Evolutionary conservation across 2,888 invertebrate genomes (phyloP).

Genomic region (Drosophila stalkeri): DNA sequence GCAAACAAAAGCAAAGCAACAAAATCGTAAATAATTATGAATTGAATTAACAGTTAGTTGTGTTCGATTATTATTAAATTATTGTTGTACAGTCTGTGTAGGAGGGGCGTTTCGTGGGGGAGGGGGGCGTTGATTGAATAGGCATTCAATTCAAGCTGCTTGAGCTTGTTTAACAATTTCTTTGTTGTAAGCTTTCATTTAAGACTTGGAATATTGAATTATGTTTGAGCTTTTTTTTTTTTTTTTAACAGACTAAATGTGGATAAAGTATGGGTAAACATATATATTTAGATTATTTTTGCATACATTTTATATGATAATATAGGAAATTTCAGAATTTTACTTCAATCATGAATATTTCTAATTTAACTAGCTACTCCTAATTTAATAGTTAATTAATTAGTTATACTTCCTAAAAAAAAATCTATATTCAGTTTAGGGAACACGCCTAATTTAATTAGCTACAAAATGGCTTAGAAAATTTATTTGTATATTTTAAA

Average conservation of each 20-base stretch:
- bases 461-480: too few relatives aligned
- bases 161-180: not conserved
- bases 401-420: too few relatives aligned
- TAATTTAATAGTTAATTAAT: too few relatives aligned
- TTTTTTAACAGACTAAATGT: not conserved
- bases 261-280: not conserved
- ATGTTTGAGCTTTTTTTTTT: not conserved
- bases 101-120: not conserved
- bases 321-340: too few relatives aligned
- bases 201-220: not conserved
- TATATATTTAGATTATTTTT: not conserved
- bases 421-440: not conserved
- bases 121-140: constrained; percentile 5
- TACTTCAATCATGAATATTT: too few relatives aligned
- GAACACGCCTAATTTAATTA: too few relatives aligned
- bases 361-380: not conserved
- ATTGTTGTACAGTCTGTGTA: not conserved
- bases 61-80: constrained; percentile 12
- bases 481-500: not conserved
- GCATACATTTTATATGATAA: too few relatives aligned
- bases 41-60: constrained; percentile 27
- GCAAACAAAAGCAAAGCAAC: constrained; percentile 2
- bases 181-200: not conserved
- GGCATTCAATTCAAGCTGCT: not conserved
- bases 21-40: constrained; percentile 5